A percentile compares a stretch with the other conserved stretches of the same genome.
Evolutionary conservation across 2,888 invertebrate genomes (phyloP).

Genomic region (Xanthia togata): DNA sequence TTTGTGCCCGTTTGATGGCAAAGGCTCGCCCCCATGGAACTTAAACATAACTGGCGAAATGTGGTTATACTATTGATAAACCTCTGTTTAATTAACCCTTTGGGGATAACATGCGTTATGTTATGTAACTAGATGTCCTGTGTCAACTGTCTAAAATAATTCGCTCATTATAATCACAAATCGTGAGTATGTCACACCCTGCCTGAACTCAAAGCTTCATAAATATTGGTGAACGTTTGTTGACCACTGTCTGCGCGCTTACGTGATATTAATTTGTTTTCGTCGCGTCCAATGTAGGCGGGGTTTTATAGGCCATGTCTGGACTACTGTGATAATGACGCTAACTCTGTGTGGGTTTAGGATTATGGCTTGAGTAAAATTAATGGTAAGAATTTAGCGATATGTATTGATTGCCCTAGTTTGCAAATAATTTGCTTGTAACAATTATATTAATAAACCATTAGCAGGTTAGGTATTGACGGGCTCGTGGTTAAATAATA

Average conservation of each 20-base stretch:
- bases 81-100: background rate
- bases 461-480: background rate
- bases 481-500: background rate
- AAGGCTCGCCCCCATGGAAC: too few relatives aligned
- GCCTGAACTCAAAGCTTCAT: background rate
- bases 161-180: background rate
- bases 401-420: constrained; percentile 11
- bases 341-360: constrained; percentile 12
- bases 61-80: background rate
- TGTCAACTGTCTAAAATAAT: background rate
- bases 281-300: constrained; percentile 14
- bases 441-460: background rate
- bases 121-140: background rate
- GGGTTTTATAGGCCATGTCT: constrained; percentile 31
- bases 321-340: constrained; percentile 14
- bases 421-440: background rate
- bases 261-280: constrained; percentile 45
- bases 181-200: background rate
- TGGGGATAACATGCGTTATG: background rate
- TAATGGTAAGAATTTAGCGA: background rate
- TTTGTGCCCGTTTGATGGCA: background rate
- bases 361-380: constrained; percentile 14
- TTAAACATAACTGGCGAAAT: background rate
- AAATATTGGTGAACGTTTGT: constrained; percentile 21
- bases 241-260: constrained; percentile 5